Evolutionary conservation across 2,113 vertebrate species (phyloP), one percentile per base, ranked within the genome.

Genomic region (Drymodes brunneopygia): DNA sequence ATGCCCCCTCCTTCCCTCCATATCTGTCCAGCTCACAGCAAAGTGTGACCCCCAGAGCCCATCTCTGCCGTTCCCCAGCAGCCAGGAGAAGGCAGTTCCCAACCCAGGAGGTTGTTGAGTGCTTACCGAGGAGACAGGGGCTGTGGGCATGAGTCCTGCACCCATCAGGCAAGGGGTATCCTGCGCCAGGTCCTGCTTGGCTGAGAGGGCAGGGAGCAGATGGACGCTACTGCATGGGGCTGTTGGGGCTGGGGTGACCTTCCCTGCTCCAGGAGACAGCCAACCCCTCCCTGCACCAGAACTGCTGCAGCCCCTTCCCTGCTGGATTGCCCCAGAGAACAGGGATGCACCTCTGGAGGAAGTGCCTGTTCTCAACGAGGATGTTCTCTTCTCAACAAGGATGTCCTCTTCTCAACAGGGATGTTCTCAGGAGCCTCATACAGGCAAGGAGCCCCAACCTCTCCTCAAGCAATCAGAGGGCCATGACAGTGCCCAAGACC

Each of bases 41-140:
- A 27, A 28, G 6, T 27, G 31, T 62, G 36, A 62, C 14, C 15
- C 36, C 29, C 12, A 36, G 38, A 80, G 9, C 21, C 48, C 57
- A 35, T 51, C 15, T 75, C 14, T 12, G 4, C 27, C 24, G 28
- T 35, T 21, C 65, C n/a, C 87, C 58, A 61, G 33, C 36, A 65
- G 75, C 3, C 18, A 80, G 36, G 22, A 84, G n/a, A 54, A 33
- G 60, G n/a, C 21, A 38, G 6, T 60, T 53, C 12, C 57, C 58
- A 38, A 8, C 8, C 31, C 17, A 3, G 17, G 12, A n/a, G 7
- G 3, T 29, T 65, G 19, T 3, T 1, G 4, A 29, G 31, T n/a
- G 66, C 97, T 97, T 98, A 98, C 98, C 96, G 4, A 69, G 45
- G 97, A 96, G 22, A 78, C 72, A 4, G 97, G 81, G 14, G 61